Evolutionary conservation across 2,113 vertebrate genomes (phyloP).

Genomic region (Acrocephalus kingi): DNA sequence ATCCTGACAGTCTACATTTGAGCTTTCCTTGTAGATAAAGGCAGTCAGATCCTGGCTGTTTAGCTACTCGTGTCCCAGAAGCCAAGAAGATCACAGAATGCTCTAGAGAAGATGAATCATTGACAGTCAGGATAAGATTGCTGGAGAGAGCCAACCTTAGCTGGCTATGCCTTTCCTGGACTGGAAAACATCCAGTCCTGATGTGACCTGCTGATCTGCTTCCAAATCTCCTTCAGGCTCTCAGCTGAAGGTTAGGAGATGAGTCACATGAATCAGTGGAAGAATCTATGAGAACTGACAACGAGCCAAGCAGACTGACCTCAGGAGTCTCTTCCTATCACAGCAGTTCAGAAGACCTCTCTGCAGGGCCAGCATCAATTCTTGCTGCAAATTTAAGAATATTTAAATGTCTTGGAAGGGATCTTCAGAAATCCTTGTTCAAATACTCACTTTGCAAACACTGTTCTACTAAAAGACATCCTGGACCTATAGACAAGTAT

Average conservation of each 20-base stretch:
- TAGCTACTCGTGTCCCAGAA: background rate
- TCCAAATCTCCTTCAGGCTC: background rate
- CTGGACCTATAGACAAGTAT: background rate
- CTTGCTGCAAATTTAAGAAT: background rate
- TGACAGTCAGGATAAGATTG: background rate
- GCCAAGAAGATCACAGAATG: background rate
- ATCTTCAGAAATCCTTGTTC: background rate
- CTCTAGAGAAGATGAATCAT: background rate
- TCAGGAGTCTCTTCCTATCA: background rate
- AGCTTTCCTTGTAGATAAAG: background rate
- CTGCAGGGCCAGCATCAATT: background rate
- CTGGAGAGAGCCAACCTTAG: background rate
- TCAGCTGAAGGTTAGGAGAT: background rate
- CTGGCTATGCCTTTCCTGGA: background rate
- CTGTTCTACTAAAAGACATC: background rate
- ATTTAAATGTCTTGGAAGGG: background rate
- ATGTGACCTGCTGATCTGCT: slow-evolving; percentile 14
- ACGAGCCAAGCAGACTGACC: background rate
- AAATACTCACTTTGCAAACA: background rate
- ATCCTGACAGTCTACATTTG: background rate
- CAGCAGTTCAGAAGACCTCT: background rate
- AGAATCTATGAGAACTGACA: background rate
- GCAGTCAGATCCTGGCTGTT: background rate
- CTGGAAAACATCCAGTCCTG: slow-evolving; percentile 23
- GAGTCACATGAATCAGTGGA: background rate